Conservation (phyloP, 1,140 invertebrate species). For the Drosophila teissieri region DNA sequence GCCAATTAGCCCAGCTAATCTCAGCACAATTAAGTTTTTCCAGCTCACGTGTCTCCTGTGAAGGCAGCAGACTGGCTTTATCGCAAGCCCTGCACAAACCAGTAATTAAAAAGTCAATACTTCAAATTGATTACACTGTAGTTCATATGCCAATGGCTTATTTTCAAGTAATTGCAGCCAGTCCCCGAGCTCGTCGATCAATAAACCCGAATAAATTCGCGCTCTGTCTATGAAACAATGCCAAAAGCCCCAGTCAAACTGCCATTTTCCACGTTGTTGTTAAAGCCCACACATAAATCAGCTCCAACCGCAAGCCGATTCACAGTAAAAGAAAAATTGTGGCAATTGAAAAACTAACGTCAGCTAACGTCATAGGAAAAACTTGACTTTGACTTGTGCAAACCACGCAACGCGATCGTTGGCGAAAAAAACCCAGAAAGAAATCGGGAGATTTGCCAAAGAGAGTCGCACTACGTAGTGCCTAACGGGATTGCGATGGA, state of each 20-base stretch:
- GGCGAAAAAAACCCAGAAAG: conserved; percentile 40
- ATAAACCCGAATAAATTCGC: neutral
- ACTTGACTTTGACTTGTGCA: conserved; percentile 46
- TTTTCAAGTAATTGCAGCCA: neutral
- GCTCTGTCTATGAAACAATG: neutral
- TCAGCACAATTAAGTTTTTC: neutral
- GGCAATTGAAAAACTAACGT: neutral
- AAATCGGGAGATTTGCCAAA: conserved; percentile 44
- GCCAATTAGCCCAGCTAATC: conserved; percentile 1
- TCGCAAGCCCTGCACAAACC: no score
- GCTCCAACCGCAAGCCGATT: conserved; percentile 25
- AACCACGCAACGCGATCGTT: conserved; percentile 33
- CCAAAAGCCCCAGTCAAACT: conserved; percentile 4
- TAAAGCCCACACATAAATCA: conserved; percentile 5
- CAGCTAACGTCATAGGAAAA: conserved; percentile 39
- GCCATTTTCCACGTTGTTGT: conserved; percentile 14
- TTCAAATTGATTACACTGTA: neutral
- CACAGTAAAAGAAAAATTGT: conserved; percentile 25
- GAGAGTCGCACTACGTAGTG: conserved; percentile 16
- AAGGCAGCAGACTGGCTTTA: neutral
- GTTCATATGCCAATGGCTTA: neutral
- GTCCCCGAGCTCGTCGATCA: neutral
- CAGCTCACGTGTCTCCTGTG: neutral
- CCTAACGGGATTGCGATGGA: conserved; percentile 9
- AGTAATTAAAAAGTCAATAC: conserved; percentile 11